A percentile compares a stretch with the other conserved stretches of the same genome.
These are phyloP conservation scores for Standfussiana lucernea DNA, from an alignment of 2,888 invertebrate genomes.

Conservation along the genomic window DNA sequence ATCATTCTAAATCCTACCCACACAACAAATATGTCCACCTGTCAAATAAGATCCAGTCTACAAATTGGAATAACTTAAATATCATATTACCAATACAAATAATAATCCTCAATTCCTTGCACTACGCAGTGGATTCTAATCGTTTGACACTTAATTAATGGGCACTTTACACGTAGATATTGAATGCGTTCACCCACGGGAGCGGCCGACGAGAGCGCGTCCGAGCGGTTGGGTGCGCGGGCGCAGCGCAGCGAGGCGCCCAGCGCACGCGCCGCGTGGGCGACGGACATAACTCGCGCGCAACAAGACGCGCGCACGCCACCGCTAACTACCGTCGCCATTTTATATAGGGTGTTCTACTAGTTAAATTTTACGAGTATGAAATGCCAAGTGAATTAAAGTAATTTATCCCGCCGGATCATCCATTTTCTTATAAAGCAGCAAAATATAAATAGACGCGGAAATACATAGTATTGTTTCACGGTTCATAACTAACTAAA, in stretches of 20 bases:
- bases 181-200: constrained; percentile 66
- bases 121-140: constrained; percentile 60
- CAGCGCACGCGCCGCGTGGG: constrained; percentile 78
- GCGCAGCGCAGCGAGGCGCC: constrained; percentile 72
- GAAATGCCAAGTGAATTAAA: background rate
- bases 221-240: constrained; percentile 31
- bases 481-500: no score
- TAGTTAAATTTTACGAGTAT: background rate
- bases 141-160: constrained; percentile 70
- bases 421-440: background rate
- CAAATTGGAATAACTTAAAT: constrained; percentile 46
- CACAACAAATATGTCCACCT: constrained; percentile 21
- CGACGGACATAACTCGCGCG: constrained; percentile 85
- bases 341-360: constrained; percentile 75
- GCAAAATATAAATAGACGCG: background rate
- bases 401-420: background rate
- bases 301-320: constrained; percentile 87
- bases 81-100: constrained; percentile 57
- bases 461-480: background rate
- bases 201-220: constrained; percentile 22
- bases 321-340: constrained; percentile 85
- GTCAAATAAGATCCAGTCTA: constrained; percentile 25
- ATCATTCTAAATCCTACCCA: constrained; percentile 10
- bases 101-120: constrained; percentile 53
- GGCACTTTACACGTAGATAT: constrained; percentile 70